Evolutionary conservation across 2,888 invertebrate species (phyloP).

Genomic region (Schrankia costaestrigalis): DNA sequence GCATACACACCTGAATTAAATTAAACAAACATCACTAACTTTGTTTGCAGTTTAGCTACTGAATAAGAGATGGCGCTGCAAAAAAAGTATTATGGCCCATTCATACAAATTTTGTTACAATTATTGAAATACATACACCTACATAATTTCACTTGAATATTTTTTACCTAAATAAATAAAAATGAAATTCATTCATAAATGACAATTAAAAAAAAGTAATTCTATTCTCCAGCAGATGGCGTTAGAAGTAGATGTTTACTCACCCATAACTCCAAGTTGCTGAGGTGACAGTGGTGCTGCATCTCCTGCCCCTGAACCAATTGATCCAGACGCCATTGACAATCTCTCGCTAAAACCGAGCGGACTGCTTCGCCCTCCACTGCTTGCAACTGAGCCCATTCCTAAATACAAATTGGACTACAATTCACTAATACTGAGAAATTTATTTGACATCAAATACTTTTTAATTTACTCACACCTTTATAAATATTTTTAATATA

Average conservation of each 20-base stretch:
- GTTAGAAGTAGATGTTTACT: slow-evolving; percentile 60
- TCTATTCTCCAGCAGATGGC: slow-evolving; percentile 58
- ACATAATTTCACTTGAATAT: background rate
- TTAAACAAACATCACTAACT: background rate
- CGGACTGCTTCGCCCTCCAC: slow-evolving; percentile 83
- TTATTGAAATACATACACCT: background rate
- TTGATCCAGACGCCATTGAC: slow-evolving; percentile 85
- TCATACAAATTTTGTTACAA: background rate
- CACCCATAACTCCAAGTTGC: slow-evolving; percentile 94
- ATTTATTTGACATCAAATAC: background rate
- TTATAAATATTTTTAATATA: background rate
- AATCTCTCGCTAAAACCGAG: slow-evolving; percentile 83
- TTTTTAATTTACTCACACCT: background rate
- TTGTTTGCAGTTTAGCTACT: slow-evolving; percentile 38
- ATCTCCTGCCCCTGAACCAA: slow-evolving; percentile 79
- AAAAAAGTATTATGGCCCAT: slow-evolving; percentile 14
- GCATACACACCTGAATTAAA: background rate
- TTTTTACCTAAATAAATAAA: too few relatives aligned
- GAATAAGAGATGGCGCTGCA: slow-evolving; percentile 47
- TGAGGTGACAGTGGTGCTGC: slow-evolving; percentile 89
- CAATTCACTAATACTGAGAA: slow-evolving; percentile 4
- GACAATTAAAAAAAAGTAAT: background rate
- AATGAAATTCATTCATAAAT: background rate
- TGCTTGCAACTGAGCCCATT: slow-evolving; percentile 84
- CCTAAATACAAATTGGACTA: slow-evolving; percentile 43